These are phyloP conservation scores for Rhea americana DNA, from an alignment of 2,113 vertebrate genomes.

Conservation along the genomic window DNA sequence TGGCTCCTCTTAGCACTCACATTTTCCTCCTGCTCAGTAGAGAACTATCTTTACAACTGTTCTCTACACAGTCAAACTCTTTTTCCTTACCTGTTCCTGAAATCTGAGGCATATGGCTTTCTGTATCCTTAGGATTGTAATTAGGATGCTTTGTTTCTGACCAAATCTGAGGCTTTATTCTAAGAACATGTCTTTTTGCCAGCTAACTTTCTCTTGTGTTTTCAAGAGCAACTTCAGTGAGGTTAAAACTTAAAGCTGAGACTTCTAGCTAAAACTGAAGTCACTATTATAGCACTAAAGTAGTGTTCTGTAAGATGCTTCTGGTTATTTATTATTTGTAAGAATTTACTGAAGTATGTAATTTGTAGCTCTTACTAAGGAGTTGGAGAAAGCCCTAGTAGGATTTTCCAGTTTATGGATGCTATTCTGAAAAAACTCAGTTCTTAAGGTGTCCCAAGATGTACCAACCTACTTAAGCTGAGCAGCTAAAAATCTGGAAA, in stretches of 20 bases:
- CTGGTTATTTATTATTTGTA: background rate
- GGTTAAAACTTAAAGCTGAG: background rate
- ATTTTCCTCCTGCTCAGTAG: background rate
- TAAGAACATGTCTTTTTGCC: background rate
- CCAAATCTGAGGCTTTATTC: background rate
- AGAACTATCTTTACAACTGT: background rate
- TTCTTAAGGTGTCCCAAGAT: background rate
- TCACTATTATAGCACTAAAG: background rate
- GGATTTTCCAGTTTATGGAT: background rate
- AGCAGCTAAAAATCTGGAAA: background rate
- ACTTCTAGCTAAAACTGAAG: background rate
- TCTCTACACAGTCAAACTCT: background rate
- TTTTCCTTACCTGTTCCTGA: background rate
- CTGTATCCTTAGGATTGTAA: background rate
- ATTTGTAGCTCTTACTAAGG: background rate
- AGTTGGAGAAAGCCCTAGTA: background rate
- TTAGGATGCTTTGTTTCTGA: slow-evolving; percentile 41
- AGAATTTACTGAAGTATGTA: background rate
- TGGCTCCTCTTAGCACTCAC: background rate
- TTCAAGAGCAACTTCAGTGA: background rate
- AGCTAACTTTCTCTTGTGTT: background rate
- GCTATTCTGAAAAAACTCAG: background rate
- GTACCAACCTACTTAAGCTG: background rate
- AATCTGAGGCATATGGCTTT: slow-evolving; percentile 25
- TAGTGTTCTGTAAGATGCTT: background rate